A percentile compares a stretch with the other conserved stretches of the same genome.
Evolutionary conservation across 2,113 vertebrate genomes (phyloP).

Genomic region (Columba janthina): DNA sequence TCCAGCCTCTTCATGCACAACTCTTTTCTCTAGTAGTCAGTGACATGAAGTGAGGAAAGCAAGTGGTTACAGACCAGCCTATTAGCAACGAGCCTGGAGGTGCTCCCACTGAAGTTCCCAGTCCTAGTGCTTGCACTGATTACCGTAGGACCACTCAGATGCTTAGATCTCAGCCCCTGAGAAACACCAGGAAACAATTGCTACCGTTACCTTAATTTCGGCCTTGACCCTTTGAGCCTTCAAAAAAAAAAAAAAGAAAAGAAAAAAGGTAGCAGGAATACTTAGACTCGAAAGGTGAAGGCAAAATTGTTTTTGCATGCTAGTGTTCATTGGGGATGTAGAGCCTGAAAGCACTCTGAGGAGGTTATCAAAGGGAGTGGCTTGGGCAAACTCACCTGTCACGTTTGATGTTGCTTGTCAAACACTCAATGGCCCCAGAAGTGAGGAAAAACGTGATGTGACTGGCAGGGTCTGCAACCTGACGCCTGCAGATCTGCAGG

Average conservation of each 20-base stretch:
- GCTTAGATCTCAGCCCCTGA: neutral
- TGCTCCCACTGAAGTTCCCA: neutral
- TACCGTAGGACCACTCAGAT: neutral
- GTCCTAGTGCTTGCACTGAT: neutral
- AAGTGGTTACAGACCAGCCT: neutral
- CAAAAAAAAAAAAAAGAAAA: neutral
- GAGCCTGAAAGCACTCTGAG: neutral
- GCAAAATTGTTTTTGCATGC: neutral
- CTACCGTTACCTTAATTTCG: neutral
- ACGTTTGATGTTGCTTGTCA: slow-evolving; percentile 22
- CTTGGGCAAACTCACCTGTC: slow-evolving; percentile 45
- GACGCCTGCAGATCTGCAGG: neutral
- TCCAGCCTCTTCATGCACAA: neutral
- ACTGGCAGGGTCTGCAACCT: neutral
- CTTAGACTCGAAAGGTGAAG: neutral
- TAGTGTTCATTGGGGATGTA: neutral
- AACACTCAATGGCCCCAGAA: neutral
- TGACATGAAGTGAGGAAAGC: neutral
- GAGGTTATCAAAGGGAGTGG: slow-evolving; percentile 17
- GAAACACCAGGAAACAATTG: neutral
- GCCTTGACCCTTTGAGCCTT: neutral
- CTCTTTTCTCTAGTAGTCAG: neutral
- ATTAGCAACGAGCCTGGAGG: neutral
- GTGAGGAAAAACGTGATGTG: neutral
- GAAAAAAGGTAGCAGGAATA: neutral